phyloP scores from a whole-genome alignment of 2,797 vertebrate genomes.

The Gymnodraco acuticeps region DNA sequence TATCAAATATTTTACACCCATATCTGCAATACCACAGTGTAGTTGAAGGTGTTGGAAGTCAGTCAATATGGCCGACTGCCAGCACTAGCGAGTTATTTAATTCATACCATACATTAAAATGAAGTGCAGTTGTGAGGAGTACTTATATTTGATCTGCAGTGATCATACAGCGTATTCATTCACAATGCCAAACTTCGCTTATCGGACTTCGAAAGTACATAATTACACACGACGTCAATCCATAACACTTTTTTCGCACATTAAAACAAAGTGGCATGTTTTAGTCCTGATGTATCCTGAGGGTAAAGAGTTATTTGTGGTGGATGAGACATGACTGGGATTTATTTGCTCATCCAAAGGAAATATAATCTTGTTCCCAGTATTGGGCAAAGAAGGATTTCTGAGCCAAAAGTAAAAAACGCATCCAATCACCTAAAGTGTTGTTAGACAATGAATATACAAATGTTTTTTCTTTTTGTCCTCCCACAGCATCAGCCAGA shows the following conservation, averaged over 20 bases:
- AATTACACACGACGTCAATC: neutral
- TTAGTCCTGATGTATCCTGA: neutral
- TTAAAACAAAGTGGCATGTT: conserved; percentile 13
- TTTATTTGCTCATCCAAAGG: no score
- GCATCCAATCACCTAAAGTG: neutral
- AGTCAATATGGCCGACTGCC: neutral
- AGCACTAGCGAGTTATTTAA: neutral
- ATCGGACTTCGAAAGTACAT: neutral
- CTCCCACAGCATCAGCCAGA: conserved; percentile 93
- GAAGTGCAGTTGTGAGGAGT: neutral
- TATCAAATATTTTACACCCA: no score
- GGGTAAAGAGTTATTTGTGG: neutral
- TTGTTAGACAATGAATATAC: neutral
- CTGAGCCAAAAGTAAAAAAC: neutral
- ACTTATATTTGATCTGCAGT: no score
- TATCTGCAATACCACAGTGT: no score
- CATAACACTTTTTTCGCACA: neutral
- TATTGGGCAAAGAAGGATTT: no score
- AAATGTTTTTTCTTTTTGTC: neutral
- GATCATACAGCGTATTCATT: no score
- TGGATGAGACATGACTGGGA: neutral
- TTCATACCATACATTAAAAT: neutral
- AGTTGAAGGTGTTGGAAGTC: neutral
- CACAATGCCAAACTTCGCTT: neutral
- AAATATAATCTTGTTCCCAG: no score